A percentile compares a stretch with the other conserved stretches of the same genome.
These are phyloP conservation scores for Antitype chi DNA, from an alignment of 2,888 invertebrate genomes.

Conservation along the genomic window DNA sequence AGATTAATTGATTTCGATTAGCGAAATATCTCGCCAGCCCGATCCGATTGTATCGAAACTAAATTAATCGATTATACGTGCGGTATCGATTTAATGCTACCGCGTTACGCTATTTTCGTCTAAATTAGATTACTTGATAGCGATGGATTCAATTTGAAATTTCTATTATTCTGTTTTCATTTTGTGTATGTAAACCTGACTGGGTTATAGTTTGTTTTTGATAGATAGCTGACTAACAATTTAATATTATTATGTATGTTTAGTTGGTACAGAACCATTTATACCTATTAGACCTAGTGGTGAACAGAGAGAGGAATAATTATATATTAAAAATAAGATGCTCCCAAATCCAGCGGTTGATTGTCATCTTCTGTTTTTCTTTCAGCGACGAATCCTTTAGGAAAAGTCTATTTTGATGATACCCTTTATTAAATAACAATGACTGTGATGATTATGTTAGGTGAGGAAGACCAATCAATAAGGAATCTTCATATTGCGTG, in stretches of 20 bases:
- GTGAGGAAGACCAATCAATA: no score
- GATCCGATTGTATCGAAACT: slow-evolving; percentile 70
- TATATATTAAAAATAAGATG: no score
- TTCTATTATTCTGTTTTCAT: neutral
- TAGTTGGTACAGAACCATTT: no score
- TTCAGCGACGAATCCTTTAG: no score
- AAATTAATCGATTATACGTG: slow-evolving; percentile 66
- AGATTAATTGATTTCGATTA: slow-evolving; percentile 83
- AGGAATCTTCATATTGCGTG: no score
- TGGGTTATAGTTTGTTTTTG: neutral
- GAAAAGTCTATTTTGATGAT: no score
- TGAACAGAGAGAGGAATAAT: no score
- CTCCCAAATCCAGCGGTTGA: no score
- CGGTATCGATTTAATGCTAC: slow-evolving; percentile 67
- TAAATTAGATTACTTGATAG: slow-evolving; percentile 56
- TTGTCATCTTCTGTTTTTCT: no score
- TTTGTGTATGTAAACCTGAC: neutral
- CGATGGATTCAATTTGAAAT: slow-evolving; percentile 19
- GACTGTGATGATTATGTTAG: no score
- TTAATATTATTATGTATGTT: neutral
- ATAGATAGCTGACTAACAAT: neutral
- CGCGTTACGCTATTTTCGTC: slow-evolving; percentile 68
- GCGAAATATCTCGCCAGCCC: slow-evolving; percentile 72
- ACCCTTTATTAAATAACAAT: no score
- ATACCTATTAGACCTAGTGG: no score